phyloP scores from a whole-genome alignment of 2,113 vertebrate genomes.

The Axis porcinus region DNA sequence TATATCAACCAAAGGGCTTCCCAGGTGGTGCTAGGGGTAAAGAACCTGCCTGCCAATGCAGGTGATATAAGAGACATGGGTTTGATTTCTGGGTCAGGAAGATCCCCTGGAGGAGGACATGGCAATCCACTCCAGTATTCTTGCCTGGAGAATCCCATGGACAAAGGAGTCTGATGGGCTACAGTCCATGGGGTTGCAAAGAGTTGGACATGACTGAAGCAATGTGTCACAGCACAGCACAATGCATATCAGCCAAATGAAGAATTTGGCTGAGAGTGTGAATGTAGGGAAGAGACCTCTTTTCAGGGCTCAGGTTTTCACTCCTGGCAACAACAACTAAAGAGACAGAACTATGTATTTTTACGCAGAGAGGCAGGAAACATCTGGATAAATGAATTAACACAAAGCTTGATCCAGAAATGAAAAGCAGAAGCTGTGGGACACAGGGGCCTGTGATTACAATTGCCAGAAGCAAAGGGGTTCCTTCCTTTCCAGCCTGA shows the following conservation, averaged over 20 bases:
- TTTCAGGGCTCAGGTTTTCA: background rate
- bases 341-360: background rate
- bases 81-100: background rate
- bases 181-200: background rate
- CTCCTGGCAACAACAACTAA: background rate
- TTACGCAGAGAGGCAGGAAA: background rate
- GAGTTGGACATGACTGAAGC: background rate
- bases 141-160: background rate
- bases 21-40: background rate
- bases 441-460: background rate
- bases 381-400: background rate
- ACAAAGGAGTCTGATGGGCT: background rate
- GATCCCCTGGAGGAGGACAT: background rate
- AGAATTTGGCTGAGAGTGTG: background rate
- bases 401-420: background rate
- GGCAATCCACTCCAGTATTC: background rate
- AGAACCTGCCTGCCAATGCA: background rate
- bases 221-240: background rate
- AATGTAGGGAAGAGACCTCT: background rate
- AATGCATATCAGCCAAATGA: background rate
- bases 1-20: background rate
- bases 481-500: background rate
- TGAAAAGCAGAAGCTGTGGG: background rate
- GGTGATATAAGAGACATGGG: background rate
- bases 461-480: background rate